phyloP scores from a whole-genome alignment of 2,797 vertebrate genomes.

The Chelon auratus region DNA sequence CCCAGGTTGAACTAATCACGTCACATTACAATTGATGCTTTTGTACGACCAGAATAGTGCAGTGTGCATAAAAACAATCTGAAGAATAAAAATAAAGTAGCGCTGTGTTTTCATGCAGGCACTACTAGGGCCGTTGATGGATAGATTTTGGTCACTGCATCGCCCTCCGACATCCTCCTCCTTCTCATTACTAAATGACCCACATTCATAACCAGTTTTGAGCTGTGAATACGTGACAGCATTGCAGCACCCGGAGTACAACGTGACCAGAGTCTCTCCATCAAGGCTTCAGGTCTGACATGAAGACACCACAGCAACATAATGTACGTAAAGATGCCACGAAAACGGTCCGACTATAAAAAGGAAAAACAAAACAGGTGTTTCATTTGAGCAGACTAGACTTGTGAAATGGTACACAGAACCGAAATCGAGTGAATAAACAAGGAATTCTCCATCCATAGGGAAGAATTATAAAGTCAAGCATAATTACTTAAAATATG shows the following conservation, averaged over 20 bases:
- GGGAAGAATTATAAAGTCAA: slow-evolving; percentile 49
- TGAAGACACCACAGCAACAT: slow-evolving; percentile 52
- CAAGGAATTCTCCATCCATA: slow-evolving; percentile 42
- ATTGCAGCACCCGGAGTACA: neutral
- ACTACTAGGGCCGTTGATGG: slow-evolving; percentile 53
- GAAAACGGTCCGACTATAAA: slow-evolving; percentile 4
- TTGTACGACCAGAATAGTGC: slow-evolving; percentile 22
- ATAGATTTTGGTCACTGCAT: slow-evolving; percentile 57
- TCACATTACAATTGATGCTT: slow-evolving; percentile 19
- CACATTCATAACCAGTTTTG: neutral
- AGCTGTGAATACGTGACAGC: slow-evolving; percentile 14
- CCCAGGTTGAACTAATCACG: slow-evolving; percentile 2
- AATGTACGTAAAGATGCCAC: slow-evolving; percentile 40
- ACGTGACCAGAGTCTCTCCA: slow-evolving; percentile 65
- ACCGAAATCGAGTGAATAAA: slow-evolving; percentile 44
- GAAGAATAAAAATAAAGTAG: slow-evolving; percentile 18
- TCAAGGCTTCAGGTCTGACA: slow-evolving; percentile 48
- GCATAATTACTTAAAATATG: slow-evolving; percentile 66
- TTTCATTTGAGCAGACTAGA: slow-evolving; percentile 38
- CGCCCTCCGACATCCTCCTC: no score
- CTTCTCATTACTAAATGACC: neutral
- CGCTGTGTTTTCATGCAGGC: slow-evolving; percentile 44
- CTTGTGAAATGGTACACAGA: slow-evolving; percentile 54
- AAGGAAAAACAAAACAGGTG: slow-evolving; percentile 28
- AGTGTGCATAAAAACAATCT: slow-evolving; percentile 32